A percentile compares a stretch with the other conserved stretches of the same genome.
These are phyloP conservation scores for Seira ritae DNA, from an alignment of 2,888 invertebrate genomes.

Conservation along the genomic window DNA sequence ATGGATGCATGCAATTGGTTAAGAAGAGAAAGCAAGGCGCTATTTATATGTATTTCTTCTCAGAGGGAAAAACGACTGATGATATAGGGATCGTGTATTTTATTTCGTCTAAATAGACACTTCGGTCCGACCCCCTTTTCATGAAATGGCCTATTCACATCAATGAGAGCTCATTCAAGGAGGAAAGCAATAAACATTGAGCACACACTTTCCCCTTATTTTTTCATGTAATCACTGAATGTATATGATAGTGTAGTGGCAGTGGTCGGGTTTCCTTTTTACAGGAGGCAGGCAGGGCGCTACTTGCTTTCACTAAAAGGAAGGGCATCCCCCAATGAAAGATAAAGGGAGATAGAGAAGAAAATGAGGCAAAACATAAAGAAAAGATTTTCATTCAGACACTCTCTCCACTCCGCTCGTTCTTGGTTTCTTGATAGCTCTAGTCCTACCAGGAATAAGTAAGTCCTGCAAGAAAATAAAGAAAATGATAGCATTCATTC, in stretches of 20 bases:
- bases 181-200: slow-evolving; percentile 47
- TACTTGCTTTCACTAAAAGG: too few species aligned
- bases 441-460: slow-evolving; percentile 1
- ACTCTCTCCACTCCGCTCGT: not conserved
- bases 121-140: slow-evolving; percentile 26
- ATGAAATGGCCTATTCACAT: slow-evolving; percentile 37
- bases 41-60: too few species aligned
- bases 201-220: slow-evolving; percentile 1
- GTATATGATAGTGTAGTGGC: too few species aligned
- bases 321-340: too few species aligned
- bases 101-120: not conserved
- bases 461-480: slow-evolving; percentile 28
- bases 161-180: slow-evolving; percentile 37
- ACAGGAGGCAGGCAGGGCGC: too few species aligned
- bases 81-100: too few species aligned
- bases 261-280: too few species aligned
- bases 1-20: too few species aligned
- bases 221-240: not conserved
- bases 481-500: slow-evolving; percentile 32
- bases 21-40: too few species aligned
- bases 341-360: not conserved
- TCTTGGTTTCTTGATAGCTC: slow-evolving; percentile 1
- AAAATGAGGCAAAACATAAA: slow-evolving; percentile 18
- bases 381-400: slow-evolving; percentile 19
- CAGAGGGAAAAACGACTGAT: too few species aligned